Evolutionary conservation across 2,888 invertebrate species (phyloP), one percentile per base, ranked within the genome.

Genomic region (Thecocarcelia acutangulata): DNA sequence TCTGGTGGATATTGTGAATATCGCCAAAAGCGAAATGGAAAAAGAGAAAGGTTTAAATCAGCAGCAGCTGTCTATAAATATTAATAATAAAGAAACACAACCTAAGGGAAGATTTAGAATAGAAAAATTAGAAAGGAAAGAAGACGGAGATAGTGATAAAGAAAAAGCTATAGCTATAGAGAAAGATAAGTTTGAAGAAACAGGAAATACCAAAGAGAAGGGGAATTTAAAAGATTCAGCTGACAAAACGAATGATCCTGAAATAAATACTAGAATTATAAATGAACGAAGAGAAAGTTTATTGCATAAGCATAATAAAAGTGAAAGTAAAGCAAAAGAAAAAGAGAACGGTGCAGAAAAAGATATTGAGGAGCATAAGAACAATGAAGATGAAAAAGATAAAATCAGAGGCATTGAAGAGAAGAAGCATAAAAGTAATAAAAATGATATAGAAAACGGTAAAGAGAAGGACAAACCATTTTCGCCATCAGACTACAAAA

Each of bases 1-100:
- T 0, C 84, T 90, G 15, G 88, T 89, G 59, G 90, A 90, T 82
- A 90, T 91, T 50, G 90, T 90, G 8, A 88, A 90, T 86, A 87
- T 89, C 66, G 88, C 88, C 15, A 88, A 87, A 74, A 87, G 84
- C 56, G 88, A 89, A 83, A 85, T 88, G 48, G 89, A 88, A 50
- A 87, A 87, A 6, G 85, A 87, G 3, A 86, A 80, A 33, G 83
- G 83, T 24, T 83, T 84, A 64, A 61, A 69, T 0, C 68, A 73
- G 1, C 77, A 74, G 8, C 83, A 69, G 21, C 52, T 3, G 24
- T 5, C 33, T 33, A 8, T 79, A 84, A 76, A 83, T 85, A 19
- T 33, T 6, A 37, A 78, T 6, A 37, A 78, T 0, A 88, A 86
- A 56, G 89, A 88, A 56, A 81, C 85, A 3, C 88, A 88, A 81